These are phyloP conservation scores for Semicossyphus pulcher DNA, from an alignment of 2,113 vertebrate species.

Conservation along the genomic window DNA sequence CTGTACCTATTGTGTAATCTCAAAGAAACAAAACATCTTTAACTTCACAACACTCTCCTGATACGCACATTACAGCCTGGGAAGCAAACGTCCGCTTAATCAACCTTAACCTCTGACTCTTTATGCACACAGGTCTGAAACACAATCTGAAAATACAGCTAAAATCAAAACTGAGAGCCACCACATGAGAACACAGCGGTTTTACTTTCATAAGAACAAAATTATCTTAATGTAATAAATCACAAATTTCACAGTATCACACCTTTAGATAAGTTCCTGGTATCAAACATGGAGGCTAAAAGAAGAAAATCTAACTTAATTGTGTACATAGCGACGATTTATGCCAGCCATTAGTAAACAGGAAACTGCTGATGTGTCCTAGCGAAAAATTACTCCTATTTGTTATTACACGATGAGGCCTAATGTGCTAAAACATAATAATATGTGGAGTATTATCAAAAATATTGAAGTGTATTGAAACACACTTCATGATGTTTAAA, in stretches of 20 bases:
- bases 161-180: constrained; percentile 5
- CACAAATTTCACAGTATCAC: constrained; percentile 69
- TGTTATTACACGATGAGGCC: not conserved
- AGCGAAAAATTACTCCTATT: constrained; percentile 1
- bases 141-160: not conserved
- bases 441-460: not conserved
- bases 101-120: not conserved
- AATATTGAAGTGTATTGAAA: not conserved
- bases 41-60: not conserved
- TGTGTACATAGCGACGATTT: not conserved
- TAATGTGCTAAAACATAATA: not conserved
- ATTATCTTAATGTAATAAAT: not conserved
- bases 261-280: constrained; percentile 41
- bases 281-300: constrained; percentile 28
- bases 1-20: not conserved
- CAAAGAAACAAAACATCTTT: not conserved
- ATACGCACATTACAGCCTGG: not conserved
- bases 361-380: not conserved
- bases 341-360: not conserved
- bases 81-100: not conserved
- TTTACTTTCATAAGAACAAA: not conserved
- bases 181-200: constrained; percentile 19
- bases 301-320: not conserved
- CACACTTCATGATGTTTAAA: not conserved
- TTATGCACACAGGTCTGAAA: constrained; percentile 24